These are phyloP conservation scores for Hyla sarda DNA, from an alignment of 2,113 vertebrate genomes.

Conservation along the genomic window DNA sequence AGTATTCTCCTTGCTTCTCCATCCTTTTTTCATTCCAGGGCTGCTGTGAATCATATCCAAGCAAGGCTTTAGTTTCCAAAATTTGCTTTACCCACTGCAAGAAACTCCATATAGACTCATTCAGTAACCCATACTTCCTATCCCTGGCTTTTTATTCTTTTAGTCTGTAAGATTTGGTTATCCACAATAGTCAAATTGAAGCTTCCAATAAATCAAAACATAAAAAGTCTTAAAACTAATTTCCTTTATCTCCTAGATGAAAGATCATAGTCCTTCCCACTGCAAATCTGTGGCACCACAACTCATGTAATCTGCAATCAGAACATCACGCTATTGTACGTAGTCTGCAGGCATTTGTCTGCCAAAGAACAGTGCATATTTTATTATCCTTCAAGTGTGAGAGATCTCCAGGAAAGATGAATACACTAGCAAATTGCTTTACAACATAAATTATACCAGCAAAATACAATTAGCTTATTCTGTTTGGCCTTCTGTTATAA, in stretches of 20 bases:
- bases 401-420: conserved; percentile 47
- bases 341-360: conserved; percentile 45
- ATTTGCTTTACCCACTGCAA: too few species aligned
- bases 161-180: background rate
- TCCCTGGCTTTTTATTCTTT: too few species aligned
- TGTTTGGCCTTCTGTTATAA: conserved; percentile 22
- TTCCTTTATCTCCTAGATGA: conserved; percentile 4
- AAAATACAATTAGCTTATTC: conserved; percentile 50
- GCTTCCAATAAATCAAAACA: conserved; percentile 18
- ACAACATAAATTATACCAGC: conserved; percentile 50
- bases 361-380: conserved; percentile 46
- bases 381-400: conserved; percentile 52
- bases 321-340: conserved; percentile 9
- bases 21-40: background rate
- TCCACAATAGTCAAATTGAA: background rate
- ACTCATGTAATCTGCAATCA: conserved; percentile 36
- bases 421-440: conserved; percentile 50
- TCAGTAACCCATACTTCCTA: background rate
- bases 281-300: background rate
- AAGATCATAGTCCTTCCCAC: background rate
- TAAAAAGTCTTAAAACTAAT: conserved; percentile 3
- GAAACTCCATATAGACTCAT: too few species aligned
- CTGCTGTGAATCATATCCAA: too few species aligned
- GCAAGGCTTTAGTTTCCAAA: too few species aligned
- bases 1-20: background rate